Evolutionary conservation across 2,888 invertebrate genomes (phyloP), one percentile per base, ranked within the genome.

Genomic region (Smittia sp.): DNA sequence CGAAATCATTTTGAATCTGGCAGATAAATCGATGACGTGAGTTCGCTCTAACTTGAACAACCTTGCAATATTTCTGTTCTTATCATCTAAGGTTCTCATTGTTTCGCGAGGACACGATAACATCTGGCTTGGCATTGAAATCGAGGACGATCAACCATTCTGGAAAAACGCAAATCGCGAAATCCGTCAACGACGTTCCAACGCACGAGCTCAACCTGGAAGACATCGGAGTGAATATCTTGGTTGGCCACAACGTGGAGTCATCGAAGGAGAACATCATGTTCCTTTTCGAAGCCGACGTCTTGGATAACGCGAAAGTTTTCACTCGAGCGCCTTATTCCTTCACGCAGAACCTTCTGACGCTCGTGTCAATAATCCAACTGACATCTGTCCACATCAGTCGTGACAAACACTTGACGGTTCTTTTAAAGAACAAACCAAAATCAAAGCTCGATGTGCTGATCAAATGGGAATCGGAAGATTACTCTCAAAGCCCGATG

Each of bases 301-400:
- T 73, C 20, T 15, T 54, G 1, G 54, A 54, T 9, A 54, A 54
- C 1, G 73, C 73, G 15, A 72, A 72, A 62, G 58, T 72, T 11
- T 62, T 72, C 18, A 46, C 73, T 7, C 27, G 32, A 65, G 39
- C 73, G 7, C 73, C 73, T 13, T 73, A 46, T 38, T 73, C 73
- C 41, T 20, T 46, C n/a, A 46, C 62, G 11, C 73, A 73, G 20
- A 63, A 65, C 38, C 22, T 73, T 3, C 46, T 83, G 80, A 81
- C 82, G 73, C 74, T 80, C 1, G 81, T 81, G 73, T 81, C 82
- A 3, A 80, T 82, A 11, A 80, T 83, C 0, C 83, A 83, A 52
- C 76, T 83, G 1, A 82, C 82, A 25, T 80, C 81, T 46, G 82
- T 83, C 58, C 83, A 83, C 76, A 78, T 83, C 75, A 82, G 82